Percentiles rank a stretch among this genome's conserved stretches.
phyloP scores from a whole-genome alignment of 2,888 invertebrate genomes.

The Lomographa bimaculata region DNA sequence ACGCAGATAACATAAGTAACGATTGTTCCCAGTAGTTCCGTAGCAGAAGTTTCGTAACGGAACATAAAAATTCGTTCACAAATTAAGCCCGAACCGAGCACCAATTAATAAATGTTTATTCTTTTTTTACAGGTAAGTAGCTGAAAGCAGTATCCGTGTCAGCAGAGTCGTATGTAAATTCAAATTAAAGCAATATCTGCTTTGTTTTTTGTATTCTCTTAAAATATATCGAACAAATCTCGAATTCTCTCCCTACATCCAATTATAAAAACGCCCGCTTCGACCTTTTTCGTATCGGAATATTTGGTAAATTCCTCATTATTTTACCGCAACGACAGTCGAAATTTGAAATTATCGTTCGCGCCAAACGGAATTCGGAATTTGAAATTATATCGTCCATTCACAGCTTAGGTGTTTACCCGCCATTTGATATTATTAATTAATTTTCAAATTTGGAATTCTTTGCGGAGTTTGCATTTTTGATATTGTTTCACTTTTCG shows the following conservation, averaged over 20 bases:
- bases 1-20: too few species aligned
- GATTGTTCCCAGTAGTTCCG: too few species aligned
- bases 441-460: slow-evolving; percentile 45
- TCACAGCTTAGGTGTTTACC: slow-evolving; percentile 33
- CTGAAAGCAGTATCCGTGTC: slow-evolving; percentile 26
- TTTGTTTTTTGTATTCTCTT: background rate
- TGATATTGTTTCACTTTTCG: slow-evolving; percentile 35
- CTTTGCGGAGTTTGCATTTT: slow-evolving; percentile 43
- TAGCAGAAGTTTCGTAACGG: too few species aligned
- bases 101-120: slow-evolving; percentile 24
- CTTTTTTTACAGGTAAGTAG: slow-evolving; percentile 67
- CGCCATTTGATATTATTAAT: slow-evolving; percentile 46
- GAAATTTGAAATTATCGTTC: slow-evolving; percentile 27
- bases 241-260: slow-evolving; percentile 10
- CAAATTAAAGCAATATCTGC: slow-evolving; percentile 3
- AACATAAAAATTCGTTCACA: too few species aligned
- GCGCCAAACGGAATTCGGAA: slow-evolving; percentile 23
- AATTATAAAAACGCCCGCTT: slow-evolving; percentile 25
- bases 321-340: slow-evolving; percentile 26
- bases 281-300: slow-evolving; percentile 23
- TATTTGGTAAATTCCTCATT: slow-evolving; percentile 27
- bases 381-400: slow-evolving; percentile 29
- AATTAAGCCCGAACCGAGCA: too few species aligned
- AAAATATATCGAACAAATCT: slow-evolving; percentile 29
- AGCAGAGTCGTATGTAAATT: slow-evolving; percentile 40